Conservation (phyloP, 2,113 vertebrate genomes). For the Stegastes partitus region DNA sequence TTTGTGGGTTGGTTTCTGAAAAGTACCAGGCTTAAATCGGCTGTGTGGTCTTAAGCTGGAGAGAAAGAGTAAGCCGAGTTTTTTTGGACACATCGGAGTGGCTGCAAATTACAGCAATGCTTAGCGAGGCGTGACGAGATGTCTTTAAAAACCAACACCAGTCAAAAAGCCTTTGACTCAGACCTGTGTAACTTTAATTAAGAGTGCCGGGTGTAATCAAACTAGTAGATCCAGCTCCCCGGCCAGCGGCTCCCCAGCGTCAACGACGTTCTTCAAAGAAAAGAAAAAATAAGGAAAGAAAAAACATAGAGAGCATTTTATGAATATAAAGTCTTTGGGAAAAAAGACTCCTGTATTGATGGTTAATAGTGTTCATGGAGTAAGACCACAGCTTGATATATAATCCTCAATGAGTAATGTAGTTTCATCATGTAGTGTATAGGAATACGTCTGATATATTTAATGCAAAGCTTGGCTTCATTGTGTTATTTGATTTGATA, state of each 20-base stretch:
- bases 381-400: conserved; percentile 21
- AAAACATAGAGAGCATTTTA: conserved; percentile 57
- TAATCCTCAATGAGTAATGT: background rate
- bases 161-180: conserved; percentile 79
- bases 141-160: conserved; percentile 80
- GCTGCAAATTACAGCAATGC: conserved; percentile 81
- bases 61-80: conserved; percentile 51
- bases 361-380: conserved; percentile 39
- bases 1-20: conserved; percentile 72
- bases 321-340: conserved; percentile 63
- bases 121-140: conserved; percentile 78
- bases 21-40: conserved; percentile 77
- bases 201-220: conserved; percentile 78
- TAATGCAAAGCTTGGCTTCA: conserved; percentile 2
- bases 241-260: conserved; percentile 65
- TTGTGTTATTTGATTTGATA: conserved; percentile 3
- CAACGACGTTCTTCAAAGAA: conserved; percentile 63
- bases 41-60: conserved; percentile 60
- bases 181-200: conserved; percentile 82
- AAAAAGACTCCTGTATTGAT: conserved; percentile 31
- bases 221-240: conserved; percentile 73
- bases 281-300: conserved; percentile 20
- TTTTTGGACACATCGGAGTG: conserved; percentile 71
- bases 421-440: background rate
- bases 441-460: background rate